Conservation (phyloP, 2,888 invertebrate genomes). For the Acrocyrtus sp. region DNA sequence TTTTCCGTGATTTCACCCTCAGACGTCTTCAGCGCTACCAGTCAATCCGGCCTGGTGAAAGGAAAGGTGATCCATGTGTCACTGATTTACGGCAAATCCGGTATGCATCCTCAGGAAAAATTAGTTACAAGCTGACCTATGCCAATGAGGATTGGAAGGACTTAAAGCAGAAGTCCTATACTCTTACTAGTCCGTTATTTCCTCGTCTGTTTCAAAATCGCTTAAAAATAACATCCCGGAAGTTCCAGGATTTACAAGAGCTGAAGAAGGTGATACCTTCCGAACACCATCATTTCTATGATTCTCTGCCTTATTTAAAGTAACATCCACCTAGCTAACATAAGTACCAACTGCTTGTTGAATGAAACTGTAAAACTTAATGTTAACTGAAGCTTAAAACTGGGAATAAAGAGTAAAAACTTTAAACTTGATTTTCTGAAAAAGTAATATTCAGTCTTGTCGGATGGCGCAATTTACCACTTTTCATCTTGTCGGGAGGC, state of each 20-base stretch:
- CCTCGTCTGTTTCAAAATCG: not conserved
- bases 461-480: too few relatives aligned
- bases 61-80: constrained; percentile 15
- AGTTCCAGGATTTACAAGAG: constrained; percentile 20
- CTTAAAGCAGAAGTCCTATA: not conserved
- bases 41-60: not conserved
- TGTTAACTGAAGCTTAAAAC: too few relatives aligned
- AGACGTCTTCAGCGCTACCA: not conserved
- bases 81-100: not conserved
- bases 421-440: too few relatives aligned
- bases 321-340: too few relatives aligned
- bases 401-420: too few relatives aligned
- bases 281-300: constrained; percentile 2
- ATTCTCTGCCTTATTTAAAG: constrained; percentile 8
- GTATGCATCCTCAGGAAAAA: not conserved
- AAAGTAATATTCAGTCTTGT: too few relatives aligned
- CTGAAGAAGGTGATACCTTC: not conserved
- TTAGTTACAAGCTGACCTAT: constrained; percentile 3
- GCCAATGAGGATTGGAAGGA: not conserved
- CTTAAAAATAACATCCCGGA: not conserved
- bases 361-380: too few relatives aligned
- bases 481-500: too few relatives aligned
- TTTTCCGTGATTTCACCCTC: constrained; percentile 1
- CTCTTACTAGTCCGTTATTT: not conserved
- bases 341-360: too few relatives aligned